Evolutionary conservation across 1,140 invertebrate species (phyloP), one percentile per base, ranked within the genome.

Genomic region (Panonychus citri): DNA sequence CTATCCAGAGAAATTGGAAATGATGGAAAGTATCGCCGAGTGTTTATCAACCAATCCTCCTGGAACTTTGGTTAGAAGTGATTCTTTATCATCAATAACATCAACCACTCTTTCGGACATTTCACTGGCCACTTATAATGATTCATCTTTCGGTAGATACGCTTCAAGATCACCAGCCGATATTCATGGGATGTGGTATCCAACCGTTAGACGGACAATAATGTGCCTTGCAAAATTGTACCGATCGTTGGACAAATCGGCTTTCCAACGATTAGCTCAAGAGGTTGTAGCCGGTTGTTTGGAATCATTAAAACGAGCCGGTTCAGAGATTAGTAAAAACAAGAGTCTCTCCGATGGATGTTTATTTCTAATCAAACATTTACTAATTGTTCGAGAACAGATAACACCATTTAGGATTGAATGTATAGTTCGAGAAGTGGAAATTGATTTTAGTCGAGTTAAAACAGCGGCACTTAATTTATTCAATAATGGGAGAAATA

Each of bases 131-230:
- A 39, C 48, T 19, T 25, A 26, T 12, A 48, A 52, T 21, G 27
- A 26, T 17, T 30, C 26, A 4, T 12, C 13, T 24, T 40, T 54
- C 19, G 12, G 17, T 30, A 26, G n/a, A 40, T 19, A 46, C n/a
- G n/a, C 27, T 8, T 46, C 57, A 61, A 61, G 68, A 65, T 91
- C 87, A 1, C 86, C 89, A 0, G 90, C 91, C 25, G 93, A 98
- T 74, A 71, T 96, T 10, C 94, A 98, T 71, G 94, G 93, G 1
- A 94, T 98, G 89, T 99, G 94, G 94, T 98, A 96, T 73, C 94
- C 94, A 0, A 93, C 87, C 0, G 88, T 98, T 0, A 74, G 93
- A 17, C 73, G 94, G 52, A 94, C 93, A 0, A 69, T 99, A 10
- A 83, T 96, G 26, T 96, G 90, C 65, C 71, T 98, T 2, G 95